Evolutionary conservation across 2,113 vertebrate species (phyloP).

Genomic region (Cinclus mexicanus): DNA sequence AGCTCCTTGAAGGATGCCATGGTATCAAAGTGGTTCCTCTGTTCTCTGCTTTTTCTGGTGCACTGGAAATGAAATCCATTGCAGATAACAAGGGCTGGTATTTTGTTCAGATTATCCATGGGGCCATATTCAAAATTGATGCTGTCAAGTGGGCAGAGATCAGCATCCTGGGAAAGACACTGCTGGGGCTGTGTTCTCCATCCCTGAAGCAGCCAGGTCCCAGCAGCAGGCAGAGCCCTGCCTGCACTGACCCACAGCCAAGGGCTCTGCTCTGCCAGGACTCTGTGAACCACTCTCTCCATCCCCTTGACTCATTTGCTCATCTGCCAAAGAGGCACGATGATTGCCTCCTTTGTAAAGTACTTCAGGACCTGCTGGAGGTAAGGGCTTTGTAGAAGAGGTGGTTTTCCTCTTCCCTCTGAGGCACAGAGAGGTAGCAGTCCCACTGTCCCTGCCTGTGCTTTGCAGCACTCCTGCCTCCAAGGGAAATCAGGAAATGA

Average conservation of each 20-base stretch:
- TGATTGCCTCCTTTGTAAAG: conserved; percentile 22
- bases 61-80: not conserved
- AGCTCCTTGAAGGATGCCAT: not conserved
- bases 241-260: not conserved
- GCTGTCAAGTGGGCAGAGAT: not conserved
- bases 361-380: not conserved
- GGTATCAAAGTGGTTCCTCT: rapidly evolving
- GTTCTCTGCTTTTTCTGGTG: not conserved
- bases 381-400: not conserved
- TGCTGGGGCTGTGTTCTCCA: not conserved
- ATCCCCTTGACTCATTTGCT: not conserved
- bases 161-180: not conserved
- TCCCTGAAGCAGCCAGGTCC: not conserved
- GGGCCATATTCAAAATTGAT: not conserved
- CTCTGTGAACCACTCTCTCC: not conserved
- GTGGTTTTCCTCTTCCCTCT: not conserved
- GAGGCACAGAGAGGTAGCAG: not conserved
- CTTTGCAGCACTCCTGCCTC: not conserved
- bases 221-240: not conserved
- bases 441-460: not conserved
- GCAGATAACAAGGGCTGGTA: not conserved
- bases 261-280: not conserved
- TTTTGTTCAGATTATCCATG: not conserved
- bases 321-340: not conserved
- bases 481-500: not conserved